These are phyloP conservation scores for Parnassius smintheus DNA, from an alignment of 2,888 invertebrate species.

Conservation along the genomic window DNA sequence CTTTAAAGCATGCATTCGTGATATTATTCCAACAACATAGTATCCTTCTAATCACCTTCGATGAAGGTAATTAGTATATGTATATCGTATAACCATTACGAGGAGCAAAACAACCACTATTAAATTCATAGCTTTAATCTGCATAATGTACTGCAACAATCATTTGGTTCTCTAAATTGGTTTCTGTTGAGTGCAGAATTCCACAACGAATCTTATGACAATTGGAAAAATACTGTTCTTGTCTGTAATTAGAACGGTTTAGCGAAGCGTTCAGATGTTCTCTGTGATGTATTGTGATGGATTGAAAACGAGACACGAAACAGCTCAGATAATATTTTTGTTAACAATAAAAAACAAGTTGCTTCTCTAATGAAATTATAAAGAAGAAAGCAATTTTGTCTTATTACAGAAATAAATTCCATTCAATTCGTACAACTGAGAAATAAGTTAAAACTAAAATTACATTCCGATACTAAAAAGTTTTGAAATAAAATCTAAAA, in stretches of 20 bases:
- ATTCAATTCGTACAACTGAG: constrained; percentile 4
- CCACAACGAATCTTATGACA: background rate
- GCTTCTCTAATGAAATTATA: background rate
- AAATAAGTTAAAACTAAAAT: constrained; percentile 10
- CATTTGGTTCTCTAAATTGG: too few relatives aligned
- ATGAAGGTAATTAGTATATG: too few relatives aligned
- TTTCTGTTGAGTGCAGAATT: too few relatives aligned
- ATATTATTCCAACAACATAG: too few relatives aligned
- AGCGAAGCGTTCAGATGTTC: constrained; percentile 28
- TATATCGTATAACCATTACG: too few relatives aligned
- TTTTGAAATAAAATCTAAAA: constrained; percentile 23
- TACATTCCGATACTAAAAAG: constrained; percentile 16
- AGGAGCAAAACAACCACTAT: too few relatives aligned
- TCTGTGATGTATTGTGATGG: constrained; percentile 43
- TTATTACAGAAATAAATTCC: constrained; percentile 3
- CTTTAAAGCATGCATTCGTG: too few relatives aligned
- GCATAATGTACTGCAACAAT: too few relatives aligned
- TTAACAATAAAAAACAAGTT: constrained; percentile 1
- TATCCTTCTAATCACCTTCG: too few relatives aligned
- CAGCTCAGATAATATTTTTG: constrained; percentile 27
- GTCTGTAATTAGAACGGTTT: constrained; percentile 22
- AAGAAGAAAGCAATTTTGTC: background rate
- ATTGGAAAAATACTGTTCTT: background rate
- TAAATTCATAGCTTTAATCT: too few relatives aligned
- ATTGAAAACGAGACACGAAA: constrained; percentile 33